These are phyloP conservation scores for Ethmia dodecea DNA, from an alignment of 2,888 invertebrate species.

Conservation along the genomic window DNA sequence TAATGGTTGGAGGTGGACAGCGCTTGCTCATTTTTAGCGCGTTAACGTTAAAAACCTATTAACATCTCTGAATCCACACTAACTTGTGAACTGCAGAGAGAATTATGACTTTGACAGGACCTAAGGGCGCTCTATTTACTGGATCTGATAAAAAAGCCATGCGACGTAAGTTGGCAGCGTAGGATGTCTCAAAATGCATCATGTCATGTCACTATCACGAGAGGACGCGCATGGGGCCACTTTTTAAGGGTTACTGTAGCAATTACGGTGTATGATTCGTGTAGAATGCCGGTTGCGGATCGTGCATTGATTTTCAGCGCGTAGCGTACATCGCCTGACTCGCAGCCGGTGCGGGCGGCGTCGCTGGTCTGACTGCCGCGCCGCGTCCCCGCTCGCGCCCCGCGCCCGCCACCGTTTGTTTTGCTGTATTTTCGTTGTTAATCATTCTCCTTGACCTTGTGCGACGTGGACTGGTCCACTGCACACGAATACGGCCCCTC, in stretches of 20 bases:
- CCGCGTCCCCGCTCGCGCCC: slow-evolving; percentile 53
- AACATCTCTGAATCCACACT: slow-evolving; percentile 19
- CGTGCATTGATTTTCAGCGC: slow-evolving; percentile 72
- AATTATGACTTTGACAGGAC: neutral
- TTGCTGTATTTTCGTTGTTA: slow-evolving; percentile 78
- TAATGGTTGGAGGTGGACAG: no score
- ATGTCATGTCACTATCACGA: slow-evolving; percentile 37
- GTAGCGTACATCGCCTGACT: slow-evolving; percentile 61
- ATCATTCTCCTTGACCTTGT: slow-evolving; percentile 79
- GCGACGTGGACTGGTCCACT: slow-evolving; percentile 76
- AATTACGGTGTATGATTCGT: slow-evolving; percentile 53
- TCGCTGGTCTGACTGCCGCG: slow-evolving; percentile 68
- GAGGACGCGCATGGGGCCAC: slow-evolving; percentile 44
- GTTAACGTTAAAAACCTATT: slow-evolving; percentile 15
- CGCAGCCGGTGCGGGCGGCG: slow-evolving; percentile 67
- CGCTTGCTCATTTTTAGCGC: neutral
- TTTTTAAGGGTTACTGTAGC: slow-evolving; percentile 41
- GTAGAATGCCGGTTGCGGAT: slow-evolving; percentile 62
- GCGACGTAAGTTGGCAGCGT: slow-evolving; percentile 30
- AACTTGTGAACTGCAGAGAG: neutral
- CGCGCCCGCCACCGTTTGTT: slow-evolving; percentile 70
- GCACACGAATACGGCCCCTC: slow-evolving; percentile 73
- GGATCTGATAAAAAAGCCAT: slow-evolving; percentile 20
- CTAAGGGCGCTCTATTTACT: neutral
- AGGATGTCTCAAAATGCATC: slow-evolving; percentile 42